Percentiles rank a stretch among this genome's conserved stretches.
Evolutionary conservation across 2,888 invertebrate genomes (phyloP).

Genomic region (Ectropis crepuscularia): DNA sequence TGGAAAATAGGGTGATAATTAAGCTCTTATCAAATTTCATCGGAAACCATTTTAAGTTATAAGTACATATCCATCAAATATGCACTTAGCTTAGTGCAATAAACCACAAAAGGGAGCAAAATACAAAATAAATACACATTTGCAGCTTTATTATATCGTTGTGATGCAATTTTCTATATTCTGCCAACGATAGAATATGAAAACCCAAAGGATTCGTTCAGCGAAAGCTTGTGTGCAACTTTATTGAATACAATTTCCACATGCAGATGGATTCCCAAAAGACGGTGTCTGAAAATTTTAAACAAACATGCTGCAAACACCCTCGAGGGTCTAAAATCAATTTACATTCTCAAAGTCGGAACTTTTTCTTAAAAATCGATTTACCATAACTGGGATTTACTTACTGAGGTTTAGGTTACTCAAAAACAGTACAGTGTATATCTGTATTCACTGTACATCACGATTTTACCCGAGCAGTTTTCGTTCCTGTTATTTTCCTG

Average conservation of each 20-base stretch:
- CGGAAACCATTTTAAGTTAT: too few species aligned
- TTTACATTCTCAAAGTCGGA: conserved; percentile 52
- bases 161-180: conserved; percentile 14
- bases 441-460: too few species aligned
- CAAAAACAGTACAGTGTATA: too few species aligned
- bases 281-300: conserved; percentile 28
- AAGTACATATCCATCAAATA: too few species aligned
- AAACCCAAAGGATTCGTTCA: conserved; percentile 20
- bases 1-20: too few species aligned
- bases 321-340: conserved; percentile 41
- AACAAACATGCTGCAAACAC: conserved; percentile 32
- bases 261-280: conserved; percentile 25
- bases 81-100: too few species aligned
- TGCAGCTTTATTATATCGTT: not conserved
- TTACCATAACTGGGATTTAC: conserved; percentile 39
- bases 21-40: too few species aligned
- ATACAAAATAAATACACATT: too few species aligned
- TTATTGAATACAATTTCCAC: conserved; percentile 40
- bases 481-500: too few species aligned
- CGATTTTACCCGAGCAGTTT: too few species aligned
- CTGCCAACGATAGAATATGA: conserved; percentile 21
- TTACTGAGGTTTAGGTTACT: too few species aligned
- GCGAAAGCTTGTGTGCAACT: conserved; percentile 37
- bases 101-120: too few species aligned
- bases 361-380: conserved; percentile 46